Evolutionary conservation across 2,888 invertebrate genomes (phyloP).

Genomic region (Cosmia pyralina): DNA sequence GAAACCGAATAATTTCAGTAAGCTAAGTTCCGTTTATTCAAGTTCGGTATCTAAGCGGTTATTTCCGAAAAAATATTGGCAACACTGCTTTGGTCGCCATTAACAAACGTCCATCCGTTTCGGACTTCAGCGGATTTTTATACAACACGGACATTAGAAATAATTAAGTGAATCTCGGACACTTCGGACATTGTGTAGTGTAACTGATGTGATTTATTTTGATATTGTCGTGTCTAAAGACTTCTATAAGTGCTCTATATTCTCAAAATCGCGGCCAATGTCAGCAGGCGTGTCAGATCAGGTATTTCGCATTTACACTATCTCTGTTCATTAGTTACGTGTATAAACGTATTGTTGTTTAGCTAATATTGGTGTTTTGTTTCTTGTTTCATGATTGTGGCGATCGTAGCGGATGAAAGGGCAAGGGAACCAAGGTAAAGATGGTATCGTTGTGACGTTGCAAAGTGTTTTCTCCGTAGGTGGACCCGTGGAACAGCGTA

Average conservation of each 20-base stretch:
- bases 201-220: conserved; percentile 88
- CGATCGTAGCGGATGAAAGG: conserved; percentile 94
- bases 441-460: conserved; percentile 86
- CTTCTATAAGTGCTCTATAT: conserved; percentile 88
- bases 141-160: conserved; percentile 81
- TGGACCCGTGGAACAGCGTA: conserved; percentile 70
- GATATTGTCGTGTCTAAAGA: conserved; percentile 84
- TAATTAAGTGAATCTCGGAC: conserved; percentile 81
- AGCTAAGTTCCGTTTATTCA: not conserved
- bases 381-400: conserved; percentile 90
- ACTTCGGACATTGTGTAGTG: conserved; percentile 86
- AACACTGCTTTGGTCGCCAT: conserved; percentile 82
- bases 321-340: conserved; percentile 74
- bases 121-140: conserved; percentile 81
- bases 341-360: conserved; percentile 61
- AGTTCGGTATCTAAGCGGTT: conserved; percentile 53
- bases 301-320: conserved; percentile 90
- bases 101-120: conserved; percentile 85
- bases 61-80: conserved; percentile 67
- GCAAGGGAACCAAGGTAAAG: conserved; percentile 95
- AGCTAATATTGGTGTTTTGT: conserved; percentile 76
- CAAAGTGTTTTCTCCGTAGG: conserved; percentile 84
- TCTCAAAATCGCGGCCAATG: conserved; percentile 93
- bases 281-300: conserved; percentile 98
- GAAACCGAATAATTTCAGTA: not conserved